Evolutionary conservation across 2,888 invertebrate species (phyloP), one percentile per base, ranked within the genome.

Genomic region (Lumbricus terrestris): DNA sequence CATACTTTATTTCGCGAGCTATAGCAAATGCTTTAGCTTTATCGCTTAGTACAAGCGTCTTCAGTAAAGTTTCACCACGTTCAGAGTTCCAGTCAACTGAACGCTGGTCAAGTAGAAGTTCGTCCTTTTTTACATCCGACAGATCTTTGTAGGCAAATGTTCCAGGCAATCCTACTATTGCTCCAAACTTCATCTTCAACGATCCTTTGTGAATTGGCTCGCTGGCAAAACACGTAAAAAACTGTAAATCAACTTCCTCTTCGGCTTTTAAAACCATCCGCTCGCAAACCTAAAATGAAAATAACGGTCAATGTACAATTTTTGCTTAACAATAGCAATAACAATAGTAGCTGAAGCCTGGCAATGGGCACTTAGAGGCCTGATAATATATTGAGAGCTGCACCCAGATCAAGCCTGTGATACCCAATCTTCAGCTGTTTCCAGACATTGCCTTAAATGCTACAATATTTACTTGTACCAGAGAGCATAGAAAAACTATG

Each of bases 21-120:
- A 98, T 96, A 0, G 97, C 97, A 95, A 97, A 98, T 91, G 97
- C 96, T 94, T 97, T 96, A 20, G 97, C 97, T 91, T 97, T 96
- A 92, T 97, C 97, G 29, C 97, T 96, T n/a, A 98, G 94, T 6
- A 97, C 94, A 42, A 97, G 93, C 0, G 97, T 96, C 29, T 97
- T 95, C 89, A 96, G 95, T 88, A 98, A 95, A 90, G 96, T 94
- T 92, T 96, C 94, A 0, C 97, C 97, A 91, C 95, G 96, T 91
- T 96, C 96, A 0, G 96, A 95, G 69, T 95, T 95, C 97, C 97
- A 97, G 92, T 96, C 95, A 0, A 97, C 95, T 89, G 95, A 94
- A 42, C 91, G 90, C 92, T 96, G 96, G 94, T 92, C 88, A 47
- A 88, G 42, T 35, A 90, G 89, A 47, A 97, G 96, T 89, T 96